Evolutionary conservation across 2,888 invertebrate genomes (phyloP).

Genomic region (Leptinotarsa juncta): DNA sequence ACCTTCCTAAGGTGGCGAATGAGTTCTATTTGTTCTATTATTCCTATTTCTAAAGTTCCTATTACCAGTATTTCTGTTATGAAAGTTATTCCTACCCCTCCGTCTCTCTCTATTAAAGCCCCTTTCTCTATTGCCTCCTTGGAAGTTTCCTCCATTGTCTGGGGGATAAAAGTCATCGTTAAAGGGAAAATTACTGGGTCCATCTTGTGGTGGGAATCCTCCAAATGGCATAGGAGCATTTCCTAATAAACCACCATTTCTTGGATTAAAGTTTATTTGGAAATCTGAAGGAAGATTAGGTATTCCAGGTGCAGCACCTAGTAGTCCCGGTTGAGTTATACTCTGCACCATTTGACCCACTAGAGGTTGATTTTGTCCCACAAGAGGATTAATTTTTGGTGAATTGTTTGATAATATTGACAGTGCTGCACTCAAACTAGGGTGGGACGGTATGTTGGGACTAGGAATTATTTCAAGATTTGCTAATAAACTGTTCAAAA

Average conservation of each 20-base stretch:
- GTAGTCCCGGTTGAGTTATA: constrained; percentile 68
- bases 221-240: constrained; percentile 52
- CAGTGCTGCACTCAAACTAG: constrained; percentile 65
- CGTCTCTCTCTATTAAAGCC: constrained; percentile 57
- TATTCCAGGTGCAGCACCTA: constrained; percentile 68
- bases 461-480: constrained; percentile 68
- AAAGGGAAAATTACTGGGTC: constrained; percentile 59
- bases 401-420: constrained; percentile 62
- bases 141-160: constrained; percentile 50
- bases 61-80: constrained; percentile 49
- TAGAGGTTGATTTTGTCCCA: constrained; percentile 59
- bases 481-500: constrained; percentile 73
- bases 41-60: constrained; percentile 56
- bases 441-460: constrained; percentile 55
- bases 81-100: constrained; percentile 50
- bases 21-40: constrained; percentile 58
- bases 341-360: constrained; percentile 64
- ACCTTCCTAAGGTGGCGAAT: constrained; percentile 57
- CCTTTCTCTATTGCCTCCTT: constrained; percentile 58
- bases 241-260: constrained; percentile 60
- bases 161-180: constrained; percentile 67
- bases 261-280: constrained; percentile 63
- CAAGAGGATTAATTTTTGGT: constrained; percentile 66
- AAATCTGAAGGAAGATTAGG: constrained; percentile 60
- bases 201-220: constrained; percentile 57